Percentiles rank a stretch among this genome's conserved stretches.
phyloP scores from a whole-genome alignment of 2,113 vertebrate species.

The Onychostruthus taczanowskii region DNA sequence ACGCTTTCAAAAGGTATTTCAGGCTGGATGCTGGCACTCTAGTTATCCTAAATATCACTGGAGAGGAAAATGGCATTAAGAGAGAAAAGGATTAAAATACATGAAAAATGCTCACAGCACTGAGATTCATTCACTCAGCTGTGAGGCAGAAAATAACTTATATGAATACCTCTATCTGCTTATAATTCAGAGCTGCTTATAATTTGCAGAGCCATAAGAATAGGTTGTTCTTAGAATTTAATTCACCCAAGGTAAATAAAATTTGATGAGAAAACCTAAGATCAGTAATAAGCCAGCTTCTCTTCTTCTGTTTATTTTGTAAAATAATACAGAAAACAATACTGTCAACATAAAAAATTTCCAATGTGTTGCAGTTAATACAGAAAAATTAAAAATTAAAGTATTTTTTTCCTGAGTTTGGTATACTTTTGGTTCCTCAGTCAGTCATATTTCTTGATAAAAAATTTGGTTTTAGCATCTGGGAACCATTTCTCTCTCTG shows the following conservation, averaged over 20 bases:
- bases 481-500: neutral
- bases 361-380: fast-evolving
- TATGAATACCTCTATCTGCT: neutral
- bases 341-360: neutral
- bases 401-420: neutral
- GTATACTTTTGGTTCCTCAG: neutral
- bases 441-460: neutral
- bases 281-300: neutral
- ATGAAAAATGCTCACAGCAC: fast-evolving
- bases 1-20: neutral
- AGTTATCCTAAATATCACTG: neutral
- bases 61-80: neutral
- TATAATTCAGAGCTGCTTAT: neutral
- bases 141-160: neutral
- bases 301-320: neutral
- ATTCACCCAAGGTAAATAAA: neutral
- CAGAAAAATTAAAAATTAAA: neutral
- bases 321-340: neutral
- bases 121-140: neutral
- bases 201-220: neutral
- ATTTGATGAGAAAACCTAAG: neutral
- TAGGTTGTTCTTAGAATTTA: neutral
- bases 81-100: neutral
- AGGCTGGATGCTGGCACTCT: neutral
- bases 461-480: neutral